Conservation (phyloP, 2,888 invertebrate genomes). For the Vandiemenella viatica region DNA sequence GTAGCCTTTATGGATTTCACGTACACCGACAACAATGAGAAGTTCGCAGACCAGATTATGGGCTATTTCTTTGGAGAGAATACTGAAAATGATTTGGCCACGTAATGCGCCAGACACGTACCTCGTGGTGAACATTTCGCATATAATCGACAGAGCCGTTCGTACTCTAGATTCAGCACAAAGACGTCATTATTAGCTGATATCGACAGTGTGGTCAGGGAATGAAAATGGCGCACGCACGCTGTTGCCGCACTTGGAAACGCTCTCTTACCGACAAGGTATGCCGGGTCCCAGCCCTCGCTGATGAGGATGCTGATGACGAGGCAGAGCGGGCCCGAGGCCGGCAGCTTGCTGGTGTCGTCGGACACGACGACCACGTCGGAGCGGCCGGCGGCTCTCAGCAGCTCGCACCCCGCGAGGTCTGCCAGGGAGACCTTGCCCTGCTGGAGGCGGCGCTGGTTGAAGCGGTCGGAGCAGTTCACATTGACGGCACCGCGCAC, state of each 20-base stretch:
- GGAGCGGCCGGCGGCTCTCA: constrained; percentile 35
- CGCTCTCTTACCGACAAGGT: constrained; percentile 46
- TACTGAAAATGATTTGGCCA: no score
- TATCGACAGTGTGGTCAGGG: no score
- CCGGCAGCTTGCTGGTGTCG: constrained; percentile 38
- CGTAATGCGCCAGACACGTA: no score
- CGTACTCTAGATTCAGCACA: no score
- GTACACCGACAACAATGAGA: no score
- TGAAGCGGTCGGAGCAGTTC: constrained; percentile 54
- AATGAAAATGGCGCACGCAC: no score
- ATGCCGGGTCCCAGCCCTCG: constrained; percentile 47
- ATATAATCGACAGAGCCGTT: no score
- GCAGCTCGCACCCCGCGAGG: constrained; percentile 46
- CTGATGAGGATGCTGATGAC: constrained; percentile 49
- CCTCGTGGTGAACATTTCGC: no score
- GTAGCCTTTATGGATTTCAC: no score
- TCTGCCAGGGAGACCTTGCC: constrained; percentile 50
- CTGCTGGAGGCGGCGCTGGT: constrained; percentile 46
- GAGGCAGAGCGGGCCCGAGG: constrained; percentile 44
- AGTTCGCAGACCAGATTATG: no score
- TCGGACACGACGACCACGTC: constrained; percentile 59
- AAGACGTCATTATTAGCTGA: no score
- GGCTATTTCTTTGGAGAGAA: no score
- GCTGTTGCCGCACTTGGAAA: not conserved
- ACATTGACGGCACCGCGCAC: constrained; percentile 53